Evolutionary conservation across 2,113 vertebrate genomes (phyloP).

Genomic region (Gallinago media): DNA sequence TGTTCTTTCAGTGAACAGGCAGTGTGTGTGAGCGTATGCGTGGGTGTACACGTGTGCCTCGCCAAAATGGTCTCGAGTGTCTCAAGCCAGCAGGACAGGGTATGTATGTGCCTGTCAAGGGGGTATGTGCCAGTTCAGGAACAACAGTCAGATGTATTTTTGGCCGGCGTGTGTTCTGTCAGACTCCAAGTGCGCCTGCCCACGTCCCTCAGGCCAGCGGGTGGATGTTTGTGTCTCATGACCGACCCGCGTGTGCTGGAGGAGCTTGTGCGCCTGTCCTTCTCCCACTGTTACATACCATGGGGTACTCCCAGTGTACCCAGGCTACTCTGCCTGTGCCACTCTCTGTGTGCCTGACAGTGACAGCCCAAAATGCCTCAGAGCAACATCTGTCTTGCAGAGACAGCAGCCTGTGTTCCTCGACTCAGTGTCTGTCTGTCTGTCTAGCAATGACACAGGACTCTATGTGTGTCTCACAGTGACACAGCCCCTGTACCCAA

Average conservation of each 20-base stretch:
- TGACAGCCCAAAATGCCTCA: background rate
- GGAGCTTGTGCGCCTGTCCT: background rate
- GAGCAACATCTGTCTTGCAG: background rate
- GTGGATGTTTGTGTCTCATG: background rate
- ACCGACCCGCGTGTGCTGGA: background rate
- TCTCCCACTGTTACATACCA: background rate
- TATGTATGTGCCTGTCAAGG: background rate
- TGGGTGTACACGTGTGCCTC: background rate
- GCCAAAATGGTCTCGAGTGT: fast-evolving
- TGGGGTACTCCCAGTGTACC: background rate
- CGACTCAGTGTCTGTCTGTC: background rate
- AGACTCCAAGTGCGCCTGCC: background rate
- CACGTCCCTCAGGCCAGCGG: background rate
- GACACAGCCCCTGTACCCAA: background rate
- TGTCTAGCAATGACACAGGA: background rate
- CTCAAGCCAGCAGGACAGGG: background rate
- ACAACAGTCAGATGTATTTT: background rate
- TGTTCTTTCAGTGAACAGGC: background rate
- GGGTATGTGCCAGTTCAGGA: background rate
- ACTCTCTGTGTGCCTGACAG: background rate
- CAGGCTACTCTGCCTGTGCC: background rate
- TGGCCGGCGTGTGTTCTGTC: background rate
- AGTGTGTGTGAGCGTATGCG: background rate
- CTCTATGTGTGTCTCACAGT: fast-evolving
- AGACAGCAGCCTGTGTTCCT: fast-evolving